Percentiles rank a stretch among this genome's conserved stretches.
Evolutionary conservation across 1,140 invertebrate species (phyloP).

Genomic region (Eubasilissa regina): DNA sequence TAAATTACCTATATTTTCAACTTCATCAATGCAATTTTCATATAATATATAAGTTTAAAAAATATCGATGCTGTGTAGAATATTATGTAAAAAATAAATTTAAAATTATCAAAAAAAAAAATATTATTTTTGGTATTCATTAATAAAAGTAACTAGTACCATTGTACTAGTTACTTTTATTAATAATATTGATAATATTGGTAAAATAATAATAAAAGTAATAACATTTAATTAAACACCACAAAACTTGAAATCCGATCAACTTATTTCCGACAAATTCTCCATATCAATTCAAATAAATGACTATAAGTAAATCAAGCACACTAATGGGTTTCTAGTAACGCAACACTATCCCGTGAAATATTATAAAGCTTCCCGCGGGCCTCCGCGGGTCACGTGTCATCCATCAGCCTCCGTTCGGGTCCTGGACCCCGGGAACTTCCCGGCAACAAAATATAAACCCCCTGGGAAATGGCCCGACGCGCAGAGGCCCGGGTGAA

Average conservation of each 20-base stretch:
- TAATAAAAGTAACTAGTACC: too few relatives aligned
- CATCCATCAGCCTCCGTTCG: conserved; percentile 4
- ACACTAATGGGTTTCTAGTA: background rate
- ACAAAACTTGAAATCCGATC: background rate
- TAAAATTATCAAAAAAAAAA: too few relatives aligned
- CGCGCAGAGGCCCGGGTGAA: background rate
- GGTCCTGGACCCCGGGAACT: background rate
- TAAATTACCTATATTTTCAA: too few relatives aligned
- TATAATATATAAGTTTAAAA: too few relatives aligned
- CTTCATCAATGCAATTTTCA: too few relatives aligned
- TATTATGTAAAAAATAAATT: too few relatives aligned
- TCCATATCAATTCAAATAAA: background rate
- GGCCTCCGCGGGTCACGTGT: conserved; percentile 2
- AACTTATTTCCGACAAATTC: background rate
- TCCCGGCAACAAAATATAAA: background rate
- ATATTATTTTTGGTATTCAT: too few relatives aligned
- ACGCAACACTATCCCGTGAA: background rate
- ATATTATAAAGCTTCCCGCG: conserved; percentile 12
- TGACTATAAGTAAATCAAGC: background rate
- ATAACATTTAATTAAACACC: background rate
- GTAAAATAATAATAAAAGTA: too few relatives aligned
- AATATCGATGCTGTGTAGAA: too few relatives aligned
- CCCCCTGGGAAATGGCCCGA: background rate
- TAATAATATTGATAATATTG: too few relatives aligned
- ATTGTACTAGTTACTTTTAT: too few relatives aligned